Conservation (phyloP, 2,888 invertebrate species). For the Heliconius aoede region DNA sequence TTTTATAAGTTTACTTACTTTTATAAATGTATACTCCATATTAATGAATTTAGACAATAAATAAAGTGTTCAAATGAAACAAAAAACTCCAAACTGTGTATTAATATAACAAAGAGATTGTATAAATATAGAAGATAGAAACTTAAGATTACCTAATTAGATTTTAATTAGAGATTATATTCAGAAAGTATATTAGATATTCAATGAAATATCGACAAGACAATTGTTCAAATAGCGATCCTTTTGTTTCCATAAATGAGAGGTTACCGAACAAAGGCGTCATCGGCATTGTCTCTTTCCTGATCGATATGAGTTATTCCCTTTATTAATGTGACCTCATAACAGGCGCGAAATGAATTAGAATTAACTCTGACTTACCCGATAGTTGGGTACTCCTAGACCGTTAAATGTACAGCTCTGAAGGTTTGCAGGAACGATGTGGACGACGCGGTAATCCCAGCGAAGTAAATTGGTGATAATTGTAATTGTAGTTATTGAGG, state of each 20-base stretch:
- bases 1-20: too few relatives aligned
- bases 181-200: conserved; percentile 31
- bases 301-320: conserved; percentile 36
- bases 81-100: too few relatives aligned
- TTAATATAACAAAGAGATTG: too few relatives aligned
- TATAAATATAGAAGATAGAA: background rate
- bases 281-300: conserved; percentile 38
- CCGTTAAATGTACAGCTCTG: too few relatives aligned
- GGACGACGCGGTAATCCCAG: too few relatives aligned
- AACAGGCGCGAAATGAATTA: conserved; percentile 18
- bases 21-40: background rate
- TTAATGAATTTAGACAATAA: background rate
- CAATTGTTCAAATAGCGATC: conserved; percentile 32
- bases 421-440: too few relatives aligned
- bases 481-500: too few relatives aligned
- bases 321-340: conserved; percentile 23
- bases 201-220: conserved; percentile 34
- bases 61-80: background rate
- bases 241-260: conserved; percentile 39
- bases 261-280: conserved; percentile 41
- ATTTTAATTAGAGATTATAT: background rate
- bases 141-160: background rate
- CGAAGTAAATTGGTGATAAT: too few relatives aligned
- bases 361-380: conserved; percentile 1
- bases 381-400: too few relatives aligned